Evolutionary conservation across 2,888 invertebrate genomes (phyloP).

Genomic region (Mycalesis mineus): DNA sequence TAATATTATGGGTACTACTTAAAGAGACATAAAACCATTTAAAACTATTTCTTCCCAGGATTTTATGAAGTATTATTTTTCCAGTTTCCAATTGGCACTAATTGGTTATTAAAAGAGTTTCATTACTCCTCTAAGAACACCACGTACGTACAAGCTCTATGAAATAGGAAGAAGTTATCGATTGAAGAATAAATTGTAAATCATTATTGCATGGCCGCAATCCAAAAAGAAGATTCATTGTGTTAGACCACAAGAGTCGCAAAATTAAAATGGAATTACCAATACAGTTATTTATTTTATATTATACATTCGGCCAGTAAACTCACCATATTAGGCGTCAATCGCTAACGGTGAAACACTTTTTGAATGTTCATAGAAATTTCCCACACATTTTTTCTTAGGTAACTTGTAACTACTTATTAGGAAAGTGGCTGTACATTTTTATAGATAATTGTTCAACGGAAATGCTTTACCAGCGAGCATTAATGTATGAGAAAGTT

Average conservation of each 20-base stretch:
- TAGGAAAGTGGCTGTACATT: neutral
- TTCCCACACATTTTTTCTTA: slow-evolving; percentile 2
- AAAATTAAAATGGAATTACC: slow-evolving; percentile 43
- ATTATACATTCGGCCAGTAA: slow-evolving; percentile 25
- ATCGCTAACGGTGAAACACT: neutral
- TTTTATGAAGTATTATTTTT: too few relatives aligned
- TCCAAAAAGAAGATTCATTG: neutral
- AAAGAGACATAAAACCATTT: too few relatives aligned
- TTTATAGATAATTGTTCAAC: neutral
- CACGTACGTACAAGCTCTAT: too few relatives aligned
- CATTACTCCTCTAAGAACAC: too few relatives aligned
- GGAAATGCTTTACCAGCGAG: neutral
- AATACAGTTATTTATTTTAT: slow-evolving; percentile 42
- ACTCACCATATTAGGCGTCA: neutral
- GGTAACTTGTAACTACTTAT: neutral
- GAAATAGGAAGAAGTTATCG: too few relatives aligned
- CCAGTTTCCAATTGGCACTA: too few relatives aligned
- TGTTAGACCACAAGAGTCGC: slow-evolving; percentile 30
- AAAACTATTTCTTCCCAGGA: too few relatives aligned
- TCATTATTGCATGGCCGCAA: neutral
- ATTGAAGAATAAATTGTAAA: too few relatives aligned
- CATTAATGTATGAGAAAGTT: neutral
- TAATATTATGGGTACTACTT: too few relatives aligned
- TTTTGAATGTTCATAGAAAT: slow-evolving; percentile 3
- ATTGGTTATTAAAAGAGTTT: too few relatives aligned